Conservation (phyloP, 1,140 invertebrate genomes). For the Megalopta genalis region DNA sequence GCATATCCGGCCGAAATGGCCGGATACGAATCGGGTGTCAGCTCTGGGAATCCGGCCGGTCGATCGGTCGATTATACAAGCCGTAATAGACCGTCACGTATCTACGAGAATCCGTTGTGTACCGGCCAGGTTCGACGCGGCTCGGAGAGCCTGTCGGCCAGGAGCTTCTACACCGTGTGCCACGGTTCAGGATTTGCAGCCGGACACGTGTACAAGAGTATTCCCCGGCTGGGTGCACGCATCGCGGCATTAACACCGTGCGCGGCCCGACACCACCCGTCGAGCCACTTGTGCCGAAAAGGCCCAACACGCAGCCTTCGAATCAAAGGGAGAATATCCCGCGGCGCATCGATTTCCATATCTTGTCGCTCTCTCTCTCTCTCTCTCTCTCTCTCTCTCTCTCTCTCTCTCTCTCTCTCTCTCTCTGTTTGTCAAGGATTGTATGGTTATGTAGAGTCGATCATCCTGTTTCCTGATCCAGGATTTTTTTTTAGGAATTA, state of each 20-base stretch:
- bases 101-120: constrained; percentile 54
- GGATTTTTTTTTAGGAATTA: too few species aligned
- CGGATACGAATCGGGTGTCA: constrained; percentile 61
- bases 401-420: too few species aligned
- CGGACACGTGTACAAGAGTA: constrained; percentile 53
- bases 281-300: too few species aligned
- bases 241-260: constrained; percentile 17
- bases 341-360: too few species aligned
- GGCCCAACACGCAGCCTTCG: too few species aligned
- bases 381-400: too few species aligned
- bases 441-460: too few species aligned
- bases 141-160: constrained; percentile 44
- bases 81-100: constrained; percentile 54
- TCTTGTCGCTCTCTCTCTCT: too few species aligned
- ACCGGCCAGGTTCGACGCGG: constrained; percentile 45
- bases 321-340: too few species aligned
- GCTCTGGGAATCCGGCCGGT: constrained; percentile 52
- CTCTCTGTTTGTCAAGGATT: too few species aligned
- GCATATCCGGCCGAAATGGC: constrained; percentile 57
- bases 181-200: constrained; percentile 53
- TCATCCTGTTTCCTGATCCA: too few species aligned
- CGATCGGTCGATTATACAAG: constrained; percentile 58
- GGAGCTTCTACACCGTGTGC: constrained; percentile 42
- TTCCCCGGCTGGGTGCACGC: constrained; percentile 16
- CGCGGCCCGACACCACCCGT: background rate